Base-by-base conservation (phyloP, 2,113 vertebrate species). In the Ceuthmochares aereus region DNA sequence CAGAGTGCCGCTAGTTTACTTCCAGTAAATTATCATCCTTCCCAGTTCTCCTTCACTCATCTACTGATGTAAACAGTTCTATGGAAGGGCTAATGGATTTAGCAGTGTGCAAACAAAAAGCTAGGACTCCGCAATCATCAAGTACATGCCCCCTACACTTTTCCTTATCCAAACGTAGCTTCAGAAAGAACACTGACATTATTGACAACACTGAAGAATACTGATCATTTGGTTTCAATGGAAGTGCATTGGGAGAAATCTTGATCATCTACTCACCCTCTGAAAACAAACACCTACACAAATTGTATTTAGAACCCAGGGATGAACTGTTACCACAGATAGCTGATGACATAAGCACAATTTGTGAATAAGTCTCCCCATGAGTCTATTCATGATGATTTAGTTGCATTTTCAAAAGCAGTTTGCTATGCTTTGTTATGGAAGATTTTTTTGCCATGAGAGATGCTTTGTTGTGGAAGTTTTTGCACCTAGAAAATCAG, bases 81-180 rank as follows among this genome's bases (percentile, higher is more conserved):
- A 29, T 0, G 2, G 58, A 85, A 84, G 40, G 19, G 12, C 19
- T 54, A 47, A 63, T 15, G 6, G 51, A 66, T 55, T 87, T 26
- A 55, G 42, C 29, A 89, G 37, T 19, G 22, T 77, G 36, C 32
- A 63, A 73, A 77, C n/a, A 21, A 95, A 89, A 62, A 63, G 15
- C 49, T 73, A 62, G 1, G 2, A 68, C n/a, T 68, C 30, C 75
- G 42, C 64, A 74, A 43, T 20, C 4, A 6, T 49, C 36, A 52
- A 20, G 5, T 29, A 52, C 0, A 0, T 12, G 32, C 27, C 22
- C 59, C 5, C 34, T 62, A 7, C 30, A 19, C 9, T 27, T 68
- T 64, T 73, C 23, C 51, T 64, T 36, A 70, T 8, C 11, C 23
- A 69, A 90, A 80, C 0, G 2, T 27, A 70, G n/a, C 45, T 86